phyloP scores from a whole-genome alignment of 1,140 invertebrate genomes.

The Dendrolimus punctatus region DNA sequence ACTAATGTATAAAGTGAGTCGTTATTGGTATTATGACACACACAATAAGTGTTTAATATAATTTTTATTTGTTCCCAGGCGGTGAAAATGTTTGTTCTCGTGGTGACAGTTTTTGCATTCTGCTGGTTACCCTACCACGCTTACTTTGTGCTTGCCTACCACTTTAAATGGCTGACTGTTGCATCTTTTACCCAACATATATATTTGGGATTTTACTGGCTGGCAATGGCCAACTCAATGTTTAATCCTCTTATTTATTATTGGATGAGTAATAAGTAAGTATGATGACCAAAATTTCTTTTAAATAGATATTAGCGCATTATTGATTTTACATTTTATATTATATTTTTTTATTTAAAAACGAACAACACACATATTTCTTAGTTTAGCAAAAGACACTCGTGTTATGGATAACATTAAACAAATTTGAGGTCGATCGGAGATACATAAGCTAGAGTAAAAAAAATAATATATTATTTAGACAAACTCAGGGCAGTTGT shows the following conservation, averaged over 20 bases:
- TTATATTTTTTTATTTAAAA: too few relatives aligned
- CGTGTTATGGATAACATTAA: too few relatives aligned
- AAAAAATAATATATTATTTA: too few relatives aligned
- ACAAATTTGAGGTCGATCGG: too few relatives aligned
- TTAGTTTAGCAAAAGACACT: too few relatives aligned
- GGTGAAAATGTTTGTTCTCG: slow-evolving; percentile 86
- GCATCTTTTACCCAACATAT: slow-evolving; percentile 83
- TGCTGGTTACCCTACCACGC: slow-evolving; percentile 93
- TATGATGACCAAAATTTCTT: slow-evolving; percentile 7
- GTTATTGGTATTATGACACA: too few relatives aligned
- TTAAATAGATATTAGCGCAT: background rate
- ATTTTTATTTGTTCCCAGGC: slow-evolving; percentile 71
- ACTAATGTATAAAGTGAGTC: too few relatives aligned
- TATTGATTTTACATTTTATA: too few relatives aligned
- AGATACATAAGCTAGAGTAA: too few relatives aligned
- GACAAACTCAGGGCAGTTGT: too few relatives aligned
- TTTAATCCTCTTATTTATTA: slow-evolving; percentile 93
- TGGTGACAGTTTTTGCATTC: slow-evolving; percentile 86
- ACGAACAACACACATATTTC: too few relatives aligned
- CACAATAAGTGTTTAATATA: too few relatives aligned
- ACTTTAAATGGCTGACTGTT: slow-evolving; percentile 78
- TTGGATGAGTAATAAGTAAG: slow-evolving; percentile 85
- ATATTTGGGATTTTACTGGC: slow-evolving; percentile 88
- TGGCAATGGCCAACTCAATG: slow-evolving; percentile 93
- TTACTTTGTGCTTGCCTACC: slow-evolving; percentile 88